Conservation (phyloP, 2,797 vertebrate genomes). For the Acanthornis magna region DNA sequence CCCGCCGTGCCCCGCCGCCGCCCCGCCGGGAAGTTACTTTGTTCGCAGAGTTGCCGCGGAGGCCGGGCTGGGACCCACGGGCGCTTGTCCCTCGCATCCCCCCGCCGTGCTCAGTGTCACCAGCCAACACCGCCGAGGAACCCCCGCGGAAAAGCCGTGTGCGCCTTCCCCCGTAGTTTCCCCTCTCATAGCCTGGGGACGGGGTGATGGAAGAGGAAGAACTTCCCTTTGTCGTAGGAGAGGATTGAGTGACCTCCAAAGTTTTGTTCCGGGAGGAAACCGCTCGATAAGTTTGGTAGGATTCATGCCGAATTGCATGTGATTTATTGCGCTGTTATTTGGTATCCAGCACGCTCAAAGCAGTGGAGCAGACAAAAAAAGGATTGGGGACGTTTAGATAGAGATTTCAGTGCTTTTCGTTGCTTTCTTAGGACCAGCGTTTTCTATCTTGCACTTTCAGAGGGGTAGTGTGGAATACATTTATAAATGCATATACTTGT, state of each 20-base stretch:
- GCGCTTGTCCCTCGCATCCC: background rate
- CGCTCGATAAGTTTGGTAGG: constrained; percentile 20
- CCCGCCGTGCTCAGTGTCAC: background rate
- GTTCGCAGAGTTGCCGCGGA: constrained; percentile 44
- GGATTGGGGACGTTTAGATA: background rate
- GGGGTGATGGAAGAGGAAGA: constrained; percentile 7
- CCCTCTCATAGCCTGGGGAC: background rate
- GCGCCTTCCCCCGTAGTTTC: background rate
- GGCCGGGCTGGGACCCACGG: background rate
- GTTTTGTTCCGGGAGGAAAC: constrained; percentile 44
- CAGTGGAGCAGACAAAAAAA: background rate
- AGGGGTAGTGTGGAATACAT: background rate
- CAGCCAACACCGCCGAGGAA: background rate
- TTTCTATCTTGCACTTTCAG: background rate
- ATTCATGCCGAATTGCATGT: background rate
- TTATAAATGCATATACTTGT: background rate
- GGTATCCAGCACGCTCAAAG: background rate
- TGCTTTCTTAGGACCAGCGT: background rate
- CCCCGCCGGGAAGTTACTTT: constrained; percentile 53
- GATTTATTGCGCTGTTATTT: background rate
- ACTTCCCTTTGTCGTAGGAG: constrained; percentile 18
- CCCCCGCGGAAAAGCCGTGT: background rate
- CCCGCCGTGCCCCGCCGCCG: background rate
- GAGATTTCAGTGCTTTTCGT: background rate
- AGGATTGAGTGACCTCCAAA: constrained; percentile 40